Evolutionary conservation across 2,113 vertebrate genomes (phyloP), one percentile per base, ranked within the genome.

Genomic region (Cercopithecus mona): DNA sequence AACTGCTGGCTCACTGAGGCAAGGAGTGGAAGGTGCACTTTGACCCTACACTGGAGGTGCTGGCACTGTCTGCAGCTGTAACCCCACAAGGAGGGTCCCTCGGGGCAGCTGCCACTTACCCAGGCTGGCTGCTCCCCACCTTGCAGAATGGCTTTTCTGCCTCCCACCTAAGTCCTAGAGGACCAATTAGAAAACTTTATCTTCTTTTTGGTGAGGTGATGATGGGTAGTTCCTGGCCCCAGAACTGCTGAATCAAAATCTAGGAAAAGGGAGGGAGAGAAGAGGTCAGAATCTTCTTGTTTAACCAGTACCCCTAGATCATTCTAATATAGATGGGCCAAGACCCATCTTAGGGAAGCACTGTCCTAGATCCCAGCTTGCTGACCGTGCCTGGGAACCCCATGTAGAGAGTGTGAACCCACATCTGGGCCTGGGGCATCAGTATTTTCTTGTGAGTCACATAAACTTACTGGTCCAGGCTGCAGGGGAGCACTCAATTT

Each of bases 191-290:
- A 70, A 66, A 84, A 90, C 79, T 50, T 45, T 18, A 18, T 93
- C 94, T 90, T 83, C n/a, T 86, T 92, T 92, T 59, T 57, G 75
- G 38, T 87, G 70, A 81, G 73, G 52, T 64, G 43, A 55, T 35
- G 14, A 55, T 86, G 75, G 61, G 55, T 95, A 59, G 40, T 73
- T 96, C 25, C 1, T 5, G 38, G 89, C n/a, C 92, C 52, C 45
- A 91, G 25, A 96, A 97, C 55, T 55, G 78, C 87, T 96, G 84
- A 96, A 30, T 96, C 83, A 84, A 92, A 93, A 75, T 61, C 16
- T n/a, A 68, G 45, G 16, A 35, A 38, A 7, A 5, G n/a, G 25
- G 13, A 3, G 7, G 35, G 35, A 40, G 25, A 75, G 13, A 43
- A 61, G 72, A 79, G 10, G 32, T 43, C 57, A 73, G 52, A 59